Percentiles rank a stretch among this genome's conserved stretches.
Conservation (phyloP, 2,888 invertebrate genomes). For the Sphaerophoria rueppellii region DNA sequence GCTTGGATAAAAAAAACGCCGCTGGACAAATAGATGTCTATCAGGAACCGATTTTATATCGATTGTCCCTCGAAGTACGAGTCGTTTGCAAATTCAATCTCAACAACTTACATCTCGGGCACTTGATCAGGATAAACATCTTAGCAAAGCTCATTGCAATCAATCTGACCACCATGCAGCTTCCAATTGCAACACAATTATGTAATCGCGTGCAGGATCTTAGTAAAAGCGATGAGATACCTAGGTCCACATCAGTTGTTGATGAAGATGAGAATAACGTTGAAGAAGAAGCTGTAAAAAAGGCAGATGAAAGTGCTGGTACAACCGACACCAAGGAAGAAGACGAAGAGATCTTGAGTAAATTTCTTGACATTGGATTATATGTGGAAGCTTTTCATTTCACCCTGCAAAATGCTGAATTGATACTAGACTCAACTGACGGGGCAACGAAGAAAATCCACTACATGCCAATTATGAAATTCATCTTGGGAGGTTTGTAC, state of each 20-base stretch:
- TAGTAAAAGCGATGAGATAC: constrained; percentile 83
- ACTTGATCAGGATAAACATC: constrained; percentile 87
- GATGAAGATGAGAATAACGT: constrained; percentile 53
- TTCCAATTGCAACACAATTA: constrained; percentile 90
- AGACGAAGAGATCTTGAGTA: constrained; percentile 82
- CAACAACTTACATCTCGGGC: constrained; percentile 83
- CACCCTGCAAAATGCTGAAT: constrained; percentile 85
- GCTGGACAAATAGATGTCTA: constrained; percentile 96
- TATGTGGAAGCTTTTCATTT: constrained; percentile 88
- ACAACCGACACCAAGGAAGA: constrained; percentile 83
- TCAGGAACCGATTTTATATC: constrained; percentile 94
- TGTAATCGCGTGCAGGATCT: constrained; percentile 86
- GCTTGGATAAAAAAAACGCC: constrained; percentile 94
- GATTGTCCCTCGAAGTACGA: constrained; percentile 90
- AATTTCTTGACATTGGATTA: constrained; percentile 87
- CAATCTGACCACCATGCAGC: constrained; percentile 89
- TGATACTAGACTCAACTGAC: constrained; percentile 79
- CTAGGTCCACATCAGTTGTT: constrained; percentile 15
- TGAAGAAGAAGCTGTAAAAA: constrained; percentile 32
- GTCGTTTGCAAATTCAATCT: constrained; percentile 85
- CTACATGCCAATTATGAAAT: constrained; percentile 86
- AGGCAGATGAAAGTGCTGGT: constrained; percentile 85
- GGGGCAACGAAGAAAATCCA: constrained; percentile 82
- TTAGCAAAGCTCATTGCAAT: constrained; percentile 87
- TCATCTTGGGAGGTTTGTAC: constrained; percentile 86